Base-by-base conservation (phyloP, 2,113 vertebrate genomes). In the Bombycilla garrulus region DNA sequence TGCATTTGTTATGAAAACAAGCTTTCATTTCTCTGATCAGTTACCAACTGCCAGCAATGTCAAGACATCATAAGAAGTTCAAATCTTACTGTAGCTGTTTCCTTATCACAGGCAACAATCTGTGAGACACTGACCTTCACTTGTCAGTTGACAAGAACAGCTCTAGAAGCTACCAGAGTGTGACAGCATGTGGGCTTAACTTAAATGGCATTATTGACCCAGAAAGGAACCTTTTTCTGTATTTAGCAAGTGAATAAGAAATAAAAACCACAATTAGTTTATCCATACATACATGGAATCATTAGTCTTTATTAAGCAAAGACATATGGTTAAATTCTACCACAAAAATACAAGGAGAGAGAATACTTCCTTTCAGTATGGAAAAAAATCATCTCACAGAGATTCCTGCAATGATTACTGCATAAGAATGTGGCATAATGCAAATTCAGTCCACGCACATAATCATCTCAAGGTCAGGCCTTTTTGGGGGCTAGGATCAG, bases 171-270 rank as follows among this genome's bases (percentile, higher is more conserved):
- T 87, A 90, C 90, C 90, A 87, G 92, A 81, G 48, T 93, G 91
- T 95, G 87, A 93, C 95, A 90, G 61, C 69, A 48, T 47, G 85
- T 73, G 61, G 86, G 57, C 89, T 92, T 94, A 88, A 79, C 87
- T 93, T 89, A 95, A 97, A 96, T 73, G 91, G 73, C 95, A 94
- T 86, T 94, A 95, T 11, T 97, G 97, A 98, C 93, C 94, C 95
- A 91, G 96, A 97, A 95, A 97, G 79, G 29, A 88, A 79, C 90
- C 66, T 86, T 89, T 50, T 97, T 89, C 56, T 67, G 60, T 25
- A 92, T 86, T 57, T 29, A 67, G 48, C 22, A 76, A 79, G 58
- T 78, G 19, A 90, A 36, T 70, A 77, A 91, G 76, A 71, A 85
- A 86, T 73, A 86, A 83, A 89, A 93, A 76, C 17, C 28, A 89